phyloP scores from a whole-genome alignment of 2,113 vertebrate species.

The Xenus cinereus region DNA sequence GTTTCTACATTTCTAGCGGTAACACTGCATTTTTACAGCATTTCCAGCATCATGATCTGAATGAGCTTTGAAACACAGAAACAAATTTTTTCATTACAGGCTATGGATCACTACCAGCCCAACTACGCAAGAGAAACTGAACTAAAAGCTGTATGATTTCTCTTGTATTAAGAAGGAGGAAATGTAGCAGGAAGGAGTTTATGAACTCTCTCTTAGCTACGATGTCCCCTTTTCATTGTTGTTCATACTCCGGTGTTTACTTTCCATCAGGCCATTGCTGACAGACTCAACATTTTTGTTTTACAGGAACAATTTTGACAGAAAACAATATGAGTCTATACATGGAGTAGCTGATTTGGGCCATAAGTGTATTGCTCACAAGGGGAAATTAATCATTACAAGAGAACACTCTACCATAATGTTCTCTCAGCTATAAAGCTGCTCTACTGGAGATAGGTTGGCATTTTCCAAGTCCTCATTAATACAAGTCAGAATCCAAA shows the following conservation, averaged over 20 bases:
- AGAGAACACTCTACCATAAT: slow-evolving; percentile 36
- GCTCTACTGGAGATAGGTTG: slow-evolving; percentile 35
- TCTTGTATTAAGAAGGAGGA: neutral
- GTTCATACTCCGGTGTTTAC: neutral
- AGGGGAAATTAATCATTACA: slow-evolving; percentile 37
- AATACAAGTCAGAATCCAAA: slow-evolving; percentile 51
- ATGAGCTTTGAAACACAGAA: neutral
- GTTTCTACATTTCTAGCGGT: neutral
- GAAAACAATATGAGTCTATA: neutral
- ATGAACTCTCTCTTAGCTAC: neutral
- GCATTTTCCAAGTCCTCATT: slow-evolving; percentile 55
- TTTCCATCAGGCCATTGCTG: neutral
- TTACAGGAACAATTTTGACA: neutral
- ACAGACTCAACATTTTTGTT: neutral
- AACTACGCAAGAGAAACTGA: neutral
- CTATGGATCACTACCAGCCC: neutral
- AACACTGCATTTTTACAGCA: neutral
- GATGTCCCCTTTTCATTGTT: neutral
- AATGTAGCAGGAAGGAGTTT: neutral
- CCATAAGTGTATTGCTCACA: neutral
- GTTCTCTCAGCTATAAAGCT: slow-evolving; percentile 36
- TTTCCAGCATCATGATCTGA: neutral
- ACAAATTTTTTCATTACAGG: neutral
- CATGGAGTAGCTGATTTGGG: neutral
- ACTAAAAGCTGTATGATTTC: neutral